These are phyloP conservation scores for Anodontia alba DNA, from an alignment of 2,888 invertebrate genomes.

Conservation along the genomic window DNA sequence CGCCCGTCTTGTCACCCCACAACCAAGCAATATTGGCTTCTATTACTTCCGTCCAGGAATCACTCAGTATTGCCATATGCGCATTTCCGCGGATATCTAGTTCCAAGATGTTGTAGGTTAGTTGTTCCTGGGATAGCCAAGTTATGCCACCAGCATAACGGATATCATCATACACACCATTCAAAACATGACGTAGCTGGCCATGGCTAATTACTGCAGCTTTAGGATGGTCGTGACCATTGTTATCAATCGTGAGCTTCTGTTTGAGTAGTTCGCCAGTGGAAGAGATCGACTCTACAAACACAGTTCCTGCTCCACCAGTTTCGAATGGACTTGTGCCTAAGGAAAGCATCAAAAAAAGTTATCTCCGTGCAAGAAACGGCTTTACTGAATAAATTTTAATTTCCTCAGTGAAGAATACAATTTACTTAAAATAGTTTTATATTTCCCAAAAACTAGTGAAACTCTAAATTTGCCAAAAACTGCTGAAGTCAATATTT, in stretches of 20 bases:
- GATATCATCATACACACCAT: slow-evolving; percentile 68
- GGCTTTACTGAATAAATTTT: too few relatives aligned
- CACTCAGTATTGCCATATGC: slow-evolving; percentile 75
- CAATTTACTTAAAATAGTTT: too few relatives aligned
- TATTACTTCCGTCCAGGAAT: slow-evolving; percentile 57
- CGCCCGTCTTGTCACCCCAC: slow-evolving; percentile 71
- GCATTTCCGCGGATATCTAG: slow-evolving; percentile 71
- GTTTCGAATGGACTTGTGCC: slow-evolving; percentile 67
- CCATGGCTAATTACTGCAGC: slow-evolving; percentile 41
- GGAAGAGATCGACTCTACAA: slow-evolving; percentile 56
- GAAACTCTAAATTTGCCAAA: too few relatives aligned
- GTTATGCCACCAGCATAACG: slow-evolving; percentile 70
- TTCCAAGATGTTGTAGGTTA: slow-evolving; percentile 59
- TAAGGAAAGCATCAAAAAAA: background rate
- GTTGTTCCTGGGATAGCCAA: slow-evolving; percentile 65
- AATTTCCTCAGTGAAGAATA: too few relatives aligned
- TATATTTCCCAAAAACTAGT: too few relatives aligned
- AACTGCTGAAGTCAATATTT: too few relatives aligned
- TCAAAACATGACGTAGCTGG: slow-evolving; percentile 62
- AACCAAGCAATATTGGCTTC: slow-evolving; percentile 56
- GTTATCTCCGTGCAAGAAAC: too few relatives aligned
- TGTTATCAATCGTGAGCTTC: slow-evolving; percentile 68
- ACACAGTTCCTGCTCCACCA: slow-evolving; percentile 75
- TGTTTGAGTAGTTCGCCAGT: slow-evolving; percentile 44
- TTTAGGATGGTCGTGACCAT: slow-evolving; percentile 67